phyloP scores from a whole-genome alignment of 2,797 vertebrate species.

The Alectoris magna region DNA sequence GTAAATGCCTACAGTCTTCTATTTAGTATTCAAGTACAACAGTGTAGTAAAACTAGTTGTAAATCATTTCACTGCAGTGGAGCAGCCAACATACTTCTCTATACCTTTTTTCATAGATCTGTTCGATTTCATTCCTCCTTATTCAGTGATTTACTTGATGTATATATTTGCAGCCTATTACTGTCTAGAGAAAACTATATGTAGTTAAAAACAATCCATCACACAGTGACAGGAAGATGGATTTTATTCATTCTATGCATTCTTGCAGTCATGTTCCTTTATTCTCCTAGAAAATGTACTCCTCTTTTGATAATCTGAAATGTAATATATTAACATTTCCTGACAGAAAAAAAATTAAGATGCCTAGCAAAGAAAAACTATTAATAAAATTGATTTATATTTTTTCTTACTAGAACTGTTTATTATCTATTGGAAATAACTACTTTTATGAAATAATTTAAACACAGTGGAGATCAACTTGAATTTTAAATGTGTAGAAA shows the following conservation, averaged over 20 bases:
- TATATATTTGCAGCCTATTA: constrained; percentile 7
- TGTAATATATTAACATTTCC: neutral
- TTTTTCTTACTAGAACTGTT: neutral
- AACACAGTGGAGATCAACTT: neutral
- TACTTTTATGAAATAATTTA: neutral
- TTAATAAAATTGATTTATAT: neutral
- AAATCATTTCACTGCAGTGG: neutral
- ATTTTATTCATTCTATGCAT: constrained; percentile 19
- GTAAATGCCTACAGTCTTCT: neutral
- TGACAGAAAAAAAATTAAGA: neutral
- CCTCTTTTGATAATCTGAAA: neutral
- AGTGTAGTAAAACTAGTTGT: neutral
- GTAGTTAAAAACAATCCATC: constrained; percentile 33
- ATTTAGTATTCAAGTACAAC: neutral
- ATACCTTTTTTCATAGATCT: neutral
- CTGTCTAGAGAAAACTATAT: neutral
- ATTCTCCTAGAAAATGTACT: neutral
- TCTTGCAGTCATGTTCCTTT: neutral
- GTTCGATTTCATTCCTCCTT: constrained; percentile 32
- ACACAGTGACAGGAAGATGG: constrained; percentile 17
- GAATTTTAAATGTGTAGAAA: neutral
- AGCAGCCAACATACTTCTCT: neutral
- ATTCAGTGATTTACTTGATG: constrained; percentile 19
- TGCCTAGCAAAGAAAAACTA: neutral
- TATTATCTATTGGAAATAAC: neutral